These are phyloP conservation scores for Adineta ricciae DNA, from an alignment of 2,888 invertebrate genomes.

Conservation along the genomic window DNA sequence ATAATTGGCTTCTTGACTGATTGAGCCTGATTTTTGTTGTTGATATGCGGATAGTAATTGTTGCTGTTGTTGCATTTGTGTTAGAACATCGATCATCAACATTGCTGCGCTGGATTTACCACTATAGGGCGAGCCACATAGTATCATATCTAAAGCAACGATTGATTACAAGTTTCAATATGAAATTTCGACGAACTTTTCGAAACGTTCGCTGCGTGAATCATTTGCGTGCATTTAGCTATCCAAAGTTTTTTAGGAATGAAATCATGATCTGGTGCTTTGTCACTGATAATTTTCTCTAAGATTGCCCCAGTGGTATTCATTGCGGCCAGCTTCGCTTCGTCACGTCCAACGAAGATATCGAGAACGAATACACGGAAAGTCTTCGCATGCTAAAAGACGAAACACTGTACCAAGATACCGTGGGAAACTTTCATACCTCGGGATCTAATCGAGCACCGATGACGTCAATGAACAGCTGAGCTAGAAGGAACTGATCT, in stretches of 20 bases:
- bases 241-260: slow-evolving; percentile 47
- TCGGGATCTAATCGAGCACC: slow-evolving; percentile 35
- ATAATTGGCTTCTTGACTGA: background rate
- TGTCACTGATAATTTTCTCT: slow-evolving; percentile 29
- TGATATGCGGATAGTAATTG: background rate
- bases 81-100: slow-evolving; percentile 43
- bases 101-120: slow-evolving; percentile 48
- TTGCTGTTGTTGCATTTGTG: slow-evolving; percentile 24
- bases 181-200: background rate
- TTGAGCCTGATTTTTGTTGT: background rate
- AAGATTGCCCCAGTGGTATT: background rate
- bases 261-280: slow-evolving; percentile 40
- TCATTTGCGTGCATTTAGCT: slow-evolving; percentile 45
- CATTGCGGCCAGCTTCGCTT: slow-evolving; percentile 15
- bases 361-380: slow-evolving; percentile 31
- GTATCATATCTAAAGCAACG: slow-evolving; percentile 39
- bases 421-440: background rate
- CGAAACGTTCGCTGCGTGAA: slow-evolving; percentile 16
- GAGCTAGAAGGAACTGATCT: slow-evolving; percentile 45
- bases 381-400: slow-evolving; percentile 18
- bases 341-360: slow-evolving; percentile 28
- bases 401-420: background rate
- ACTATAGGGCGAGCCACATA: slow-evolving; percentile 48
- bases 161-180: too few species aligned
- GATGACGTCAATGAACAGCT: slow-evolving; percentile 45